Percentiles rank a stretch among this genome's conserved stretches.
Evolutionary conservation across 2,113 vertebrate species (phyloP).

Genomic region (Heliornis fulica): DNA sequence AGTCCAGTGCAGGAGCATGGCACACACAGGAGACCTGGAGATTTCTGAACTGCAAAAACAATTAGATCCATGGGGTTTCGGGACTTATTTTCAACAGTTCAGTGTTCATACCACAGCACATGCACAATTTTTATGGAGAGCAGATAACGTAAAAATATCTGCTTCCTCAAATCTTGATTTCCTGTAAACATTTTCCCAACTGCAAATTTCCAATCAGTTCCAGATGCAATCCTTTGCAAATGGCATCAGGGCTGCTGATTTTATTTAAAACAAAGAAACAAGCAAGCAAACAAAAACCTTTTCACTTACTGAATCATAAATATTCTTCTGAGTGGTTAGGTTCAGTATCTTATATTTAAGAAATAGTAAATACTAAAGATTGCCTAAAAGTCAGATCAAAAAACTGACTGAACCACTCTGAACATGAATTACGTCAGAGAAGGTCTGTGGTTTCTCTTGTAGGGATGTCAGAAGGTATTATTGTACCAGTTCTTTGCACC

Average conservation of each 20-base stretch:
- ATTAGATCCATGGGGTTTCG: not conserved
- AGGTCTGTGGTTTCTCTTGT: not conserved
- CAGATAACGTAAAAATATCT: constrained; percentile 42
- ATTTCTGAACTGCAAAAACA: not conserved
- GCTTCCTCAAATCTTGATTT: constrained; percentile 12
- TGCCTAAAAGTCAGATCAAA: not conserved
- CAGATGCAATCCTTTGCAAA: not conserved
- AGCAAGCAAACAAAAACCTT: not conserved
- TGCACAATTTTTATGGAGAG: not conserved
- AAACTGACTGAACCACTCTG: not conserved
- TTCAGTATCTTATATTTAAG: not conserved
- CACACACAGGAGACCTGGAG: not conserved
- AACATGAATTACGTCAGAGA: not conserved
- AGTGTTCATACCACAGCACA: not conserved
- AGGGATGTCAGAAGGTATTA: not conserved
- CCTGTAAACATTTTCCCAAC: not conserved
- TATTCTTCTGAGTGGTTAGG: not conserved
- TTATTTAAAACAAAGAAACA: not conserved
- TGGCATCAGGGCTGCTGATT: not conserved
- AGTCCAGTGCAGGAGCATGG: not conserved
- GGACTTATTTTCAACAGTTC: not conserved
- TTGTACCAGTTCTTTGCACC: not conserved
- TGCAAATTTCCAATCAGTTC: constrained; percentile 4
- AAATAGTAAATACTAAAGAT: not conserved
- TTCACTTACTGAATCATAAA: not conserved